Evolutionary conservation across 2,113 vertebrate species (phyloP).

Genomic region (Misgurnus mizolepis): DNA sequence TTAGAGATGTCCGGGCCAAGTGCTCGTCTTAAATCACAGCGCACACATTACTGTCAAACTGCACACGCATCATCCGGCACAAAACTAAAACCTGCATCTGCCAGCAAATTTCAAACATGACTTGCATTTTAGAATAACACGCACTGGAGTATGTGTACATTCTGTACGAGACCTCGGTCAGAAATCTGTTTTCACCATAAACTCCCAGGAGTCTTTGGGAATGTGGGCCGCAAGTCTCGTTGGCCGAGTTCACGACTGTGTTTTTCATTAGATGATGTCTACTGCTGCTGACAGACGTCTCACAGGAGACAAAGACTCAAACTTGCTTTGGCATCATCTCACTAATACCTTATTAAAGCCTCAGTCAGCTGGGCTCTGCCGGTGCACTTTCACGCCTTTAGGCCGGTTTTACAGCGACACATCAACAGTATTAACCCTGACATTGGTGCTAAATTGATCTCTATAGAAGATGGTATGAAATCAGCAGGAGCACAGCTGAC

Average conservation of each 20-base stretch:
- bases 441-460: too few species aligned
- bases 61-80: background rate
- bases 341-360: background rate
- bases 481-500: too few species aligned
- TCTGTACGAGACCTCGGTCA: background rate
- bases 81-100: background rate
- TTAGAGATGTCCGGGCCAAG: background rate
- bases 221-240: constrained; percentile 58
- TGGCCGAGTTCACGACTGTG: constrained; percentile 63
- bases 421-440: too few species aligned
- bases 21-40: background rate
- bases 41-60: constrained; percentile 11
- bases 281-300: constrained; percentile 51
- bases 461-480: too few species aligned
- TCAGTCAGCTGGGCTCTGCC: background rate
- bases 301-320: constrained; percentile 38
- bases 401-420: too few species aligned
- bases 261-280: constrained; percentile 64
- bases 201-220: constrained; percentile 57
- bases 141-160: background rate
- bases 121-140: background rate
- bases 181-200: background rate
- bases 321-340: background rate
- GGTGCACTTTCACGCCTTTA: background rate
- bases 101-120: constrained; percentile 12